Conservation (phyloP, 2,797 vertebrate genomes). For the Scomberomorus guttatus region DNA sequence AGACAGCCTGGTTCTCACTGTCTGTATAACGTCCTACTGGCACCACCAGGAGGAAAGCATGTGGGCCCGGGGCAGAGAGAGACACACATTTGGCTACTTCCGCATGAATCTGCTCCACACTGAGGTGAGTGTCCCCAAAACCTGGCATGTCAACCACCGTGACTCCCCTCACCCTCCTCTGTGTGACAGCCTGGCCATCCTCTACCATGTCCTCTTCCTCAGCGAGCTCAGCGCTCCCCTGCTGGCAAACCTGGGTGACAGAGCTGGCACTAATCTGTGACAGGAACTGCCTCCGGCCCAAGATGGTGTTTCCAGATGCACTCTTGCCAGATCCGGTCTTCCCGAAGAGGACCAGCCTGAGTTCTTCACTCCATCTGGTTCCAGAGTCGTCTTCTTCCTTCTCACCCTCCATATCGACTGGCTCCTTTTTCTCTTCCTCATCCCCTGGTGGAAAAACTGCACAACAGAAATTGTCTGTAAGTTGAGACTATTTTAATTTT, state of each 20-base stretch:
- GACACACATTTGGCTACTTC: constrained; percentile 85
- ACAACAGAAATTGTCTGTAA: constrained; percentile 15
- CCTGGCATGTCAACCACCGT: constrained; percentile 86
- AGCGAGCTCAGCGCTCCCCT: constrained; percentile 52
- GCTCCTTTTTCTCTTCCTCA: constrained; percentile 13
- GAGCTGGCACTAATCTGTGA: constrained; percentile 81
- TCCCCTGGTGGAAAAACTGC: constrained; percentile 28
- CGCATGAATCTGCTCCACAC: constrained; percentile 64
- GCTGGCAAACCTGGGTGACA: constrained; percentile 80
- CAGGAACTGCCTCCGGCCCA: constrained; percentile 79
- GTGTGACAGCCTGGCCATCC: not conserved
- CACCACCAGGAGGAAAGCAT: constrained; percentile 87
- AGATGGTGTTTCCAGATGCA: constrained; percentile 86
- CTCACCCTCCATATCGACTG: constrained; percentile 38
- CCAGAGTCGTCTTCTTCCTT: constrained; percentile 24
- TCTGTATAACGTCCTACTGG: constrained; percentile 87
- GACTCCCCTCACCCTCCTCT: constrained; percentile 60
- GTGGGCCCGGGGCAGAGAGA: constrained; percentile 84
- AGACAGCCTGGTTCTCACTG: constrained; percentile 70
- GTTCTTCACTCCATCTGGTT: constrained; percentile 64
- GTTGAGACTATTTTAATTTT: not conserved
- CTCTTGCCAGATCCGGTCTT: constrained; percentile 87
- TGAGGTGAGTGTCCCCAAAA: constrained; percentile 83
- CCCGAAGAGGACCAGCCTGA: constrained; percentile 85
- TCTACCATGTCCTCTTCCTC: constrained; percentile 43